Evolutionary conservation across 2,797 vertebrate species (phyloP).

Genomic region (Phoebastria nigripes): DNA sequence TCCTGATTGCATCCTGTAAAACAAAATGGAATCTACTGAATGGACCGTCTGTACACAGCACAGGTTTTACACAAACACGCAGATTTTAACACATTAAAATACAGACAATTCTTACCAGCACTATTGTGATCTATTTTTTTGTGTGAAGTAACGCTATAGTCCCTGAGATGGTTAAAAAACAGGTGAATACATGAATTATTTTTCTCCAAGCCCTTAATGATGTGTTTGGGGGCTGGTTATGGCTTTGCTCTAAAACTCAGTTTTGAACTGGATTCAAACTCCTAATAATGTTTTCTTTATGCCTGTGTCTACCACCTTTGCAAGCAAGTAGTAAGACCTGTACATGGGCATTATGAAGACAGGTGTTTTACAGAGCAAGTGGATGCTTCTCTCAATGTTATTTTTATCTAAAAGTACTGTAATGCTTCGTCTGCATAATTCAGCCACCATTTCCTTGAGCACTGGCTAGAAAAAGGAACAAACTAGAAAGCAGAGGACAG

Average conservation of each 20-base stretch:
- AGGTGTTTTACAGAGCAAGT: neutral
- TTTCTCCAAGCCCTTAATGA: neutral
- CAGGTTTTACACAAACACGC: accelerated
- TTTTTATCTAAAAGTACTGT: neutral
- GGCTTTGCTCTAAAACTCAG: neutral
- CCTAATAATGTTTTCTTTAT: neutral
- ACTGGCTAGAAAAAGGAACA: neutral
- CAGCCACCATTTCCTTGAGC: neutral
- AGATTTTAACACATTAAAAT: neutral
- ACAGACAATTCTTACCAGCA: neutral
- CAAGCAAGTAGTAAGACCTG: accelerated
- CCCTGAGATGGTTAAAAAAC: neutral
- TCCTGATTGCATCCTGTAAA: constrained; percentile 85
- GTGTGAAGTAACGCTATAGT: neutral
- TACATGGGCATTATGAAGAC: accelerated
- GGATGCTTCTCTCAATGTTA: accelerated
- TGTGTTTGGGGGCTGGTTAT: neutral
- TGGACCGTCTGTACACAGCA: accelerated
- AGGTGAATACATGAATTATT: neutral
- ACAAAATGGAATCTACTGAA: neutral
- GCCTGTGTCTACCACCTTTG: neutral
- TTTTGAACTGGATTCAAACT: neutral
- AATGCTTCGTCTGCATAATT: neutral
- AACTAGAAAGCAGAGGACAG: neutral
- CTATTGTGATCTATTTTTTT: neutral